Evolutionary conservation across 2,113 vertebrate genomes (phyloP).

Genomic region (Lamprologus lemairii): DNA sequence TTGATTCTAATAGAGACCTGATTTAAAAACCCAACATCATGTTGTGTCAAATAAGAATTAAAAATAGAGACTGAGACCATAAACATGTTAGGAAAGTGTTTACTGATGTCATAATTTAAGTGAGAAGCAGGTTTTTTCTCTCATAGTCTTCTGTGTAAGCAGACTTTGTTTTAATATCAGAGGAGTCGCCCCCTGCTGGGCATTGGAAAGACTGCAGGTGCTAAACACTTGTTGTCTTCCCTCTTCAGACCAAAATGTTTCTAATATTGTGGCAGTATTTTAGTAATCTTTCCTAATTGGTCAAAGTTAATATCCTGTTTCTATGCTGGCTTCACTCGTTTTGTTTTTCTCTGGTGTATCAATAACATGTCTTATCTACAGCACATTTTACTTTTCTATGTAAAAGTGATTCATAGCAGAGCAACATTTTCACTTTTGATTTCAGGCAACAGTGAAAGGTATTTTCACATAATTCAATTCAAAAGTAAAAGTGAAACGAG

Average conservation of each 20-base stretch:
- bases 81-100: neutral
- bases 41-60: neutral
- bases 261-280: neutral
- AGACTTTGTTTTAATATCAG: neutral
- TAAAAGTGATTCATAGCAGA: neutral
- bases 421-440: neutral
- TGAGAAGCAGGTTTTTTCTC: fast-evolving
- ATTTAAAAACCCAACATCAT: fast-evolving
- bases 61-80: neutral
- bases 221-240: neutral
- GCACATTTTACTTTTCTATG: fast-evolving
- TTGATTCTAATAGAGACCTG: neutral
- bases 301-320: fast-evolving
- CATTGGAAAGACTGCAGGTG: neutral
- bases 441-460: neutral
- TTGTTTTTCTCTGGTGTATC: neutral
- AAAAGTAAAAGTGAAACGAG: neutral
- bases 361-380: neutral
- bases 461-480: neutral
- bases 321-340: neutral
- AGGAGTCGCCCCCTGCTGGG: fast-evolving
- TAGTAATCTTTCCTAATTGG: neutral
- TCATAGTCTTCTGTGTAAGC: neutral
- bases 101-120: neutral
- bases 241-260: fast-evolving